Percentiles rank a stretch among this genome's conserved stretches.
These are phyloP conservation scores for Nephrotoma appendiculata DNA, from an alignment of 2,888 invertebrate genomes.

Conservation along the genomic window DNA sequence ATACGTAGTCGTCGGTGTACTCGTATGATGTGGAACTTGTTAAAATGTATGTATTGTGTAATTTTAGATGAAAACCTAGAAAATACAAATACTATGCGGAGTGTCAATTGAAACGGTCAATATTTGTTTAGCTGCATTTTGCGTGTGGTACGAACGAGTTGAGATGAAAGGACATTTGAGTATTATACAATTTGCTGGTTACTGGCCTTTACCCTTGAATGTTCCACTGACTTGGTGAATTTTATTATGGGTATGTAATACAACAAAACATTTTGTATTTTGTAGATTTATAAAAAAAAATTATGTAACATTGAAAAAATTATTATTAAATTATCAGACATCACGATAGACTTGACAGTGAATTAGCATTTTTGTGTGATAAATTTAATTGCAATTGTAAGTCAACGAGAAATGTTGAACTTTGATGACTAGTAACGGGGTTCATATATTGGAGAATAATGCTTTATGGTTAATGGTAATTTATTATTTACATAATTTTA, in stretches of 20 bases:
- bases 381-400: not conserved
- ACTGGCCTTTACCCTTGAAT: not conserved
- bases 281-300: not conserved
- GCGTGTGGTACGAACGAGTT: not conserved
- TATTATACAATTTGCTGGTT: not conserved
- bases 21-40: not conserved
- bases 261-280: too few relatives aligned
- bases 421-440: not conserved
- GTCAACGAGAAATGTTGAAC: not conserved
- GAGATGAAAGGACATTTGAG: not conserved
- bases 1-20: not conserved
- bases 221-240: not conserved
- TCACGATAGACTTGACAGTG: not conserved
- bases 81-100: not conserved
- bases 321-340: not conserved
- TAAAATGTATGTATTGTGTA: not conserved
- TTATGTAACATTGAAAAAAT: not conserved
- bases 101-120: not conserved
- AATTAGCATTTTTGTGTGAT: not conserved
- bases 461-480: not conserved
- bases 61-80: not conserved
- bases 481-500: not conserved
- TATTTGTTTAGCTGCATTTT: not conserved
- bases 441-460: not conserved
- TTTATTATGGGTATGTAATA: not conserved